Evolutionary conservation across 2,888 invertebrate genomes (phyloP).

Genomic region (Papilio gigon): DNA sequence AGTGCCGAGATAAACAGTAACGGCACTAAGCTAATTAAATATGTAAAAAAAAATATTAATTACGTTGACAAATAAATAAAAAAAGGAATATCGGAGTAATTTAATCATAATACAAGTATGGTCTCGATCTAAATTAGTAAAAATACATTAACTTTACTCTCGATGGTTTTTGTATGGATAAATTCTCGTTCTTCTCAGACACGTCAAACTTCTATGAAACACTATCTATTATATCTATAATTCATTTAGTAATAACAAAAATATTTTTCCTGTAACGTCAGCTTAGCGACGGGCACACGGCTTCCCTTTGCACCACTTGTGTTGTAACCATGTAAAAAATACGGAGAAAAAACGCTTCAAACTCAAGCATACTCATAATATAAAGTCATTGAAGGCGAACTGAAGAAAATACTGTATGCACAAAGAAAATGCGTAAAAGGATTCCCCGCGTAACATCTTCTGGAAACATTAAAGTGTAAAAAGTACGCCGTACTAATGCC

Average conservation of each 20-base stretch:
- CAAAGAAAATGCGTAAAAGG: constrained; percentile 47
- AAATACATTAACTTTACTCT: too few relatives aligned
- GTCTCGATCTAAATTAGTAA: too few relatives aligned
- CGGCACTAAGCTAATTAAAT: too few relatives aligned
- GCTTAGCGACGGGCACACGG: constrained; percentile 51
- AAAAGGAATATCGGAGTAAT: too few relatives aligned
- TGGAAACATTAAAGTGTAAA: constrained; percentile 42
- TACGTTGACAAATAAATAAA: too few relatives aligned
- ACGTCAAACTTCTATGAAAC: too few relatives aligned
- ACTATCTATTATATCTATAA: too few relatives aligned
- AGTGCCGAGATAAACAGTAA: too few relatives aligned
- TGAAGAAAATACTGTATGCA: constrained; percentile 46
- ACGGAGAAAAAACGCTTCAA: constrained; percentile 52
- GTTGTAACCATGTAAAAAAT: constrained; percentile 62
- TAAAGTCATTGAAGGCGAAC: constrained; percentile 51
- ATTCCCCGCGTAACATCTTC: constrained; percentile 40
- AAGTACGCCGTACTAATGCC: constrained; percentile 22
- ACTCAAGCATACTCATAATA: constrained; percentile 50
- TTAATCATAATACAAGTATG: too few relatives aligned
- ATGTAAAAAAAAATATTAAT: too few relatives aligned
- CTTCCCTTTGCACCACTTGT: constrained; percentile 51
- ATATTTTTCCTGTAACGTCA: constrained; percentile 44
- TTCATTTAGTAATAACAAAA: neutral
- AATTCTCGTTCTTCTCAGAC: too few relatives aligned
- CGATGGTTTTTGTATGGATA: too few relatives aligned